Evolutionary conservation across 1,140 invertebrate species (phyloP).

Genomic region (Hirudo medicinalis): DNA sequence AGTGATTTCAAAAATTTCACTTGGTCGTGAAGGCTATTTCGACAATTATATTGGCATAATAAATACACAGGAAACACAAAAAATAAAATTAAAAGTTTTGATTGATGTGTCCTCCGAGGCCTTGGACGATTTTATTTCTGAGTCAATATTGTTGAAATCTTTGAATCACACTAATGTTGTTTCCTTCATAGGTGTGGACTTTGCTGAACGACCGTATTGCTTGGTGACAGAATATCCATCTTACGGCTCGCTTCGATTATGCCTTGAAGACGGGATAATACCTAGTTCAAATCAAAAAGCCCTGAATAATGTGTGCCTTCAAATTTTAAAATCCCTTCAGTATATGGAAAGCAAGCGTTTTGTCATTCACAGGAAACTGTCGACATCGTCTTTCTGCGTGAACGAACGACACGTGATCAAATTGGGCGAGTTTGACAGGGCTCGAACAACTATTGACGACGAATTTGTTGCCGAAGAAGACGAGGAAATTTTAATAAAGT

Average conservation of each 20-base stretch:
- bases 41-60: no score
- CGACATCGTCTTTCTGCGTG: conserved; percentile 18
- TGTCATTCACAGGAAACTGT: conserved; percentile 19
- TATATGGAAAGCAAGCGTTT: conserved; percentile 20
- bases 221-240: conserved; percentile 18
- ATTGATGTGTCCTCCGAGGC: conserved; percentile 3
- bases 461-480: conserved; percentile 16
- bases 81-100: conserved; percentile 17
- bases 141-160: conserved; percentile 15
- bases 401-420: conserved; percentile 17
- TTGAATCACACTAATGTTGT: conserved; percentile 19
- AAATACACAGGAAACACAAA: no score
- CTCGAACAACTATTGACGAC: conserved; percentile 15
- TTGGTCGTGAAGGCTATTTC: no score
- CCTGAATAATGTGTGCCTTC: conserved; percentile 19
- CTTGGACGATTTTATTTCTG: conserved; percentile 22
- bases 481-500: conserved; percentile 84
- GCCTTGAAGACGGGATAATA: conserved; percentile 13
- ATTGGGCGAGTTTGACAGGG: conserved; percentile 21
- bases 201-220: conserved; percentile 17
- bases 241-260: conserved; percentile 17
- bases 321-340: conserved; percentile 14
- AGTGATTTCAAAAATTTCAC: conserved; percentile 8
- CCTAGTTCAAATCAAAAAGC: conserved; percentile 13
- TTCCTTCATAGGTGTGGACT: conserved; percentile 19